These are phyloP conservation scores for Hoplias malabaricus DNA, from an alignment of 2,113 vertebrate species.

Conservation along the genomic window DNA sequence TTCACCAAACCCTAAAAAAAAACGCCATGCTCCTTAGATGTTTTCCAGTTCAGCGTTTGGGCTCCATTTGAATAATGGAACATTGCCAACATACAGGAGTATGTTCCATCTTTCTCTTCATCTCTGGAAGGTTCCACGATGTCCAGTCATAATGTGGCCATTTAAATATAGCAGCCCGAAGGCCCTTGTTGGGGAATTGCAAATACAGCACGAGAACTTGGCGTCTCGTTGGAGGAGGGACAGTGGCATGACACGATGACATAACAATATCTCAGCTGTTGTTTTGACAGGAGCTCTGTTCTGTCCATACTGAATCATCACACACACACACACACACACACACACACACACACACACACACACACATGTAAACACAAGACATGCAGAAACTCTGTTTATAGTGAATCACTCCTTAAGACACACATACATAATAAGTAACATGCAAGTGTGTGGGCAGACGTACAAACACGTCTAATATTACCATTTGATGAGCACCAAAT, in stretches of 20 bases:
- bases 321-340: slow-evolving; percentile 3
- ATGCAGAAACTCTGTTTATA: not conserved
- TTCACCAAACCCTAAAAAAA: not conserved
- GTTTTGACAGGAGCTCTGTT: slow-evolving; percentile 37
- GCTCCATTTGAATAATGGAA: slow-evolving; percentile 17
- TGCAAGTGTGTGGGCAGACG: not conserved
- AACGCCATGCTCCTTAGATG: not conserved
- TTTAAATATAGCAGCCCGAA: slow-evolving; percentile 30
- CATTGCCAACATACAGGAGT: not conserved
- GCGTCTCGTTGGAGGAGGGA: slow-evolving; percentile 29
- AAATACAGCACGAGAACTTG: slow-evolving; percentile 30
- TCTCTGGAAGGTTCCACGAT: slow-evolving; percentile 7
- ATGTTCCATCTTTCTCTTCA: not conserved
- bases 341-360: slow-evolving; percentile 1
- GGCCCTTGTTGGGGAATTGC: slow-evolving; percentile 24
- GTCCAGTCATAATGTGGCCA: not conserved
- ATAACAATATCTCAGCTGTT: slow-evolving; percentile 47
- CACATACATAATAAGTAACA: not conserved
- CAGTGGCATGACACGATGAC: slow-evolving; percentile 35
- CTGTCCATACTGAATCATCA: slow-evolving; percentile 31
- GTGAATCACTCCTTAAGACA: not conserved
- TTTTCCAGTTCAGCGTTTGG: not conserved
- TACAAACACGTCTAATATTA: not conserved
- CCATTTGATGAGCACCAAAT: not conserved
- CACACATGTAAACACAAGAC: slow-evolving; percentile 48